These are phyloP conservation scores for Branchinecta sandiegonensis DNA, from an alignment of 2,888 invertebrate genomes.

Conservation along the genomic window DNA sequence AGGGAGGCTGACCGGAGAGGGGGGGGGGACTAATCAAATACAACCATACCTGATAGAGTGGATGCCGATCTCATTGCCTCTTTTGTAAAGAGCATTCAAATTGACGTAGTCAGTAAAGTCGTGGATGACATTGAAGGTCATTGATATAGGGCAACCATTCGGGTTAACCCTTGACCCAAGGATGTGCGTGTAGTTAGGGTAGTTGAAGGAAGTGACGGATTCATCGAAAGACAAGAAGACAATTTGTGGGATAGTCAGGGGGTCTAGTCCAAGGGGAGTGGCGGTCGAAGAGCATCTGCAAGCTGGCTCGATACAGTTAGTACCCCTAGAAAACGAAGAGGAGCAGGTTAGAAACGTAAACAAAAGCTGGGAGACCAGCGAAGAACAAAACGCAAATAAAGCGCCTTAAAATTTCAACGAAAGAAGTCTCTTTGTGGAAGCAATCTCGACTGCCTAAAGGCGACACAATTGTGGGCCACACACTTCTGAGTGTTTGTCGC, in stretches of 20 bases:
- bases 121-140: constrained; percentile 56
- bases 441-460: no score
- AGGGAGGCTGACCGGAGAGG: no score
- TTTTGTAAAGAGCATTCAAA: constrained; percentile 44
- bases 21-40: background rate
- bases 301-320: constrained; percentile 39
- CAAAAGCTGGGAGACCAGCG: no score
- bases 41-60: constrained; percentile 43
- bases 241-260: constrained; percentile 42
- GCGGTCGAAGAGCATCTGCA: constrained; percentile 41
- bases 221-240: constrained; percentile 53
- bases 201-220: constrained; percentile 43
- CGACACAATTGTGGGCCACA: no score
- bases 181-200: constrained; percentile 41
- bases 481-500: no score
- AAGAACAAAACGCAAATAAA: no score
- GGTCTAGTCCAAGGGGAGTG: constrained; percentile 38
- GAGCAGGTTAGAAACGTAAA: no score
- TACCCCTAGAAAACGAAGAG: constrained; percentile 19
- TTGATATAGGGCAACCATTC: constrained; percentile 46
- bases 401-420: no score
- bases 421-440: no score
- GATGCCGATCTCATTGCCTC: constrained; percentile 51
- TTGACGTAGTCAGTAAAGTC: constrained; percentile 53
- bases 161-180: constrained; percentile 44